A percentile compares a stretch with the other conserved stretches of the same genome.
Evolutionary conservation across 2,113 vertebrate genomes (phyloP).

Genomic region (Saiga tatarica): DNA sequence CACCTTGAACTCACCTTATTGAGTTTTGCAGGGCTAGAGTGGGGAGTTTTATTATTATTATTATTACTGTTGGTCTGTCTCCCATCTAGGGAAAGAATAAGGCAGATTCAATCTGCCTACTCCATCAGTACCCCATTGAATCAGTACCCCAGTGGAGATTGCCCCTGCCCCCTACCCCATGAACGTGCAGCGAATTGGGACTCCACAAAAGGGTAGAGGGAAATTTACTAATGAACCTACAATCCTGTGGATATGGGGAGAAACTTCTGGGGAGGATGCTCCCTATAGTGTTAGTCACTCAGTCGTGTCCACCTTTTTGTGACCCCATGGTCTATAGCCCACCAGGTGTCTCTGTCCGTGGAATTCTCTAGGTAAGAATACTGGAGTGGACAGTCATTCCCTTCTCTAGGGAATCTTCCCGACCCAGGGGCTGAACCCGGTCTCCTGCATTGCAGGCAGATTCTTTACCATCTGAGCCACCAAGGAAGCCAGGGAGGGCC

Average conservation of each 20-base stretch:
- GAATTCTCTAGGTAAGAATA: background rate
- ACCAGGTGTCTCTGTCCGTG: background rate
- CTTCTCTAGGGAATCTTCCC: background rate
- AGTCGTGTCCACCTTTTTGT: background rate
- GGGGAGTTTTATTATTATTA: background rate
- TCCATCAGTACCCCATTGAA: background rate
- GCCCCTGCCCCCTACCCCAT: background rate
- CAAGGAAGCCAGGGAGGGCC: background rate
- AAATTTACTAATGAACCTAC: background rate
- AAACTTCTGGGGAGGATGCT: background rate
- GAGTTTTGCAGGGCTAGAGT: background rate
- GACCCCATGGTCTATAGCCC: background rate
- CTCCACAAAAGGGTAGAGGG: background rate
- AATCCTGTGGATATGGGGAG: background rate
- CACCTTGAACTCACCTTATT: background rate
- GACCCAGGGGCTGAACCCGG: rapidly evolving
- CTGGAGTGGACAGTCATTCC: background rate
- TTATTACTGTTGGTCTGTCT: background rate
- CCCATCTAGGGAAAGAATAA: background rate
- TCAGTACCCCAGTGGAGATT: background rate
- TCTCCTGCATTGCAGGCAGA: background rate
- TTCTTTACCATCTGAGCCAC: background rate
- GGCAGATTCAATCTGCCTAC: background rate
- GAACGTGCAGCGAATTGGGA: background rate
- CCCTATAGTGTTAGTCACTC: background rate